Conservation (phyloP, 2,113 vertebrate genomes). For the Platichthys stellatus region DNA sequence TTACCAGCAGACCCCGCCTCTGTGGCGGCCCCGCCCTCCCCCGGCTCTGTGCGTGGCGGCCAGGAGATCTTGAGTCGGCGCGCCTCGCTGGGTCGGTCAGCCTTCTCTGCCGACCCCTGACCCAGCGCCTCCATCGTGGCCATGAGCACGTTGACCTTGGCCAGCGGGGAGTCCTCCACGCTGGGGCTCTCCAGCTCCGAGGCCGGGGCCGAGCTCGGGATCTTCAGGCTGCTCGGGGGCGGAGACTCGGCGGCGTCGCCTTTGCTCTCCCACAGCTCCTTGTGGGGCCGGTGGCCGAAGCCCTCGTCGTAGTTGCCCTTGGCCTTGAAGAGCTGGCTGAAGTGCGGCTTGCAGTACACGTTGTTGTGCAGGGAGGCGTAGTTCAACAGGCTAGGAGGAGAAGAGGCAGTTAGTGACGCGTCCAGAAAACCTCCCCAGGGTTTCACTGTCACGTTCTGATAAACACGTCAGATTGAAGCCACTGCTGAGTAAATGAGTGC, state of each 20-base stretch:
- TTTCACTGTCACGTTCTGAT: too few species aligned
- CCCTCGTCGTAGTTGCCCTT: constrained; percentile 99
- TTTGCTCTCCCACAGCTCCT: constrained; percentile 91
- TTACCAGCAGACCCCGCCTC: constrained; percentile 82
- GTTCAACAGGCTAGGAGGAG: constrained; percentile 85
- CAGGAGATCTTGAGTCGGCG: constrained; percentile 93
- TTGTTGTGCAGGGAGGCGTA: constrained; percentile 93
- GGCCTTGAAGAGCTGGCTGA: constrained; percentile 96
- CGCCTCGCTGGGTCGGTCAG: constrained; percentile 86
- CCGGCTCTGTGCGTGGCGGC: constrained; percentile 83
- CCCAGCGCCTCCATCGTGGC: constrained; percentile 93
- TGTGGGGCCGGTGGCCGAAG: constrained; percentile 95
- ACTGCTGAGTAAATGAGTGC: too few species aligned
- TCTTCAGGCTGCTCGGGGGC: neutral
- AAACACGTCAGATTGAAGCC: too few species aligned
- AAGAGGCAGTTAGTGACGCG: neutral
- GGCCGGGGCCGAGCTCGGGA: neutral
- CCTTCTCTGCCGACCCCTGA: constrained; percentile 66
- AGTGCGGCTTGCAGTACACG: constrained; percentile 98
- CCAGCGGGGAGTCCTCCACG: constrained; percentile 92
- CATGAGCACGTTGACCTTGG: constrained; percentile 90
- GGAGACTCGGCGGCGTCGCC: constrained; percentile 77
- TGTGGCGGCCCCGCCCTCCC: constrained; percentile 38
- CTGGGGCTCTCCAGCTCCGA: constrained; percentile 81
- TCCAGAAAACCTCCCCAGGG: neutral